Evolutionary conservation across 2,888 invertebrate species (phyloP), one percentile per base, ranked within the genome.

Genomic region (Hirtodrosophila alboralis): DNA sequence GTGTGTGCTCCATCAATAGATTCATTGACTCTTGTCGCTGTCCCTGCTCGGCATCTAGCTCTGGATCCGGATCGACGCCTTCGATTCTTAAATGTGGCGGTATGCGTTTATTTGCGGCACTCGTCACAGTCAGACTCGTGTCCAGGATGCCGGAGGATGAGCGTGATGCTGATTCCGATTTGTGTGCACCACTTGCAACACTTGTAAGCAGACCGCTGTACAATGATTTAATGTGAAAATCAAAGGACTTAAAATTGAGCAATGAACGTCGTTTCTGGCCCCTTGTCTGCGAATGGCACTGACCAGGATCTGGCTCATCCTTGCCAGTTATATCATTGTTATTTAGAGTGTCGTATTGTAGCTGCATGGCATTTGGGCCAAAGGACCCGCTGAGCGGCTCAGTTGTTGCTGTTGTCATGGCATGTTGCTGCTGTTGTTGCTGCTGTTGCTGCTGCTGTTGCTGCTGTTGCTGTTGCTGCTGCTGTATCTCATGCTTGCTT

Each of bases 231-330:
- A 91, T 80, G 61, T 90, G 90, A 59, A 90, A 90, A 67, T 91
- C 91, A 27, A 91, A 87, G 3, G 90, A 90, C 71, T 89, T 88
- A 62, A 91, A 91, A 51, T 88, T 91, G 51, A 91, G 88, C 64
- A 90, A 61, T 5, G 89, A 89, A 49, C 86, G 84, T 63, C 57
- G 44, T 34, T 67, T 59, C 9, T 54, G 64, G 31, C 52, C 30
- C 45, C 18, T 53, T 26, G 28, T 27, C 31, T 30, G 61, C 6
- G 33, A 8, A 4, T 12, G 36, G 10, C 18, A 4, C 1, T 21
- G 37, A 9, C 16, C n/a, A 9, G 28, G 12, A 12, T 37, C 38
- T 14, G 12, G 36, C 10, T 63, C 69, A 28, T 48, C 47, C 18
- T 18, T 18, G 18, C 18, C 18, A 18, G 41, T 18, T 38, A 53